Percentiles rank a stretch among this genome's conserved stretches.
phyloP scores from a whole-genome alignment of 2,888 invertebrate genomes.

The Pseudococcus jackbeardsleyi region DNA sequence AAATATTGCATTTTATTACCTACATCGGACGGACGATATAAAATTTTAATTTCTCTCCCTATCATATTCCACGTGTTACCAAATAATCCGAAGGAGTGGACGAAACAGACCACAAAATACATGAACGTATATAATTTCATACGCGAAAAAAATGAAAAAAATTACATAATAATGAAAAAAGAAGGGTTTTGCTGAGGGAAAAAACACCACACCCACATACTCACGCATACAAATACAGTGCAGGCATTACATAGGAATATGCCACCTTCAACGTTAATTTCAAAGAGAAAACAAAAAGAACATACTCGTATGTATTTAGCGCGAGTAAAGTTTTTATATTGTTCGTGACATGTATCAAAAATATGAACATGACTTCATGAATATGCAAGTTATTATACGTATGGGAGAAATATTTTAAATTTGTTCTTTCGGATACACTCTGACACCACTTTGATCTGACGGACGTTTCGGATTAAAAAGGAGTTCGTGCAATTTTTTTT shows the following conservation, averaged over 20 bases:
- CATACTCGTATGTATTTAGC: conserved; percentile 15
- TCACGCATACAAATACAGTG: too few relatives aligned
- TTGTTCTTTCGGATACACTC: conserved; percentile 48
- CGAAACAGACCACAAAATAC: background rate
- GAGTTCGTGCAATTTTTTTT: conserved; percentile 18
- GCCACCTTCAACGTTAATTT: conserved; percentile 14
- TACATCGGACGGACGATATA: too few relatives aligned
- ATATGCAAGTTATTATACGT: conserved; percentile 59
- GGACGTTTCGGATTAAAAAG: conserved; percentile 57
- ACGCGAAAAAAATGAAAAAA: background rate
- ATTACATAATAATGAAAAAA: background rate
- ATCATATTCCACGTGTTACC: background rate
- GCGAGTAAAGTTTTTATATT: conserved; percentile 2
- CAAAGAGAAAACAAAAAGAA: conserved; percentile 15
- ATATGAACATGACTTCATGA: conserved; percentile 58
- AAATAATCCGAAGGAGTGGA: background rate
- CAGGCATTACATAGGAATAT: background rate
- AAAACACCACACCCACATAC: background rate
- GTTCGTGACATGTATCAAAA: conserved; percentile 58
- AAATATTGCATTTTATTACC: too few relatives aligned
- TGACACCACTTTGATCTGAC: conserved; percentile 60
- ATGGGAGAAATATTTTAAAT: conserved; percentile 56
- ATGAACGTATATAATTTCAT: background rate
- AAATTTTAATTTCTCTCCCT: too few relatives aligned
- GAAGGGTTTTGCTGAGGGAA: too few relatives aligned